A percentile compares a stretch with the other conserved stretches of the same genome.
These are phyloP conservation scores for Thunnus albacares DNA, from an alignment of 2,797 vertebrate species.

Conservation along the genomic window DNA sequence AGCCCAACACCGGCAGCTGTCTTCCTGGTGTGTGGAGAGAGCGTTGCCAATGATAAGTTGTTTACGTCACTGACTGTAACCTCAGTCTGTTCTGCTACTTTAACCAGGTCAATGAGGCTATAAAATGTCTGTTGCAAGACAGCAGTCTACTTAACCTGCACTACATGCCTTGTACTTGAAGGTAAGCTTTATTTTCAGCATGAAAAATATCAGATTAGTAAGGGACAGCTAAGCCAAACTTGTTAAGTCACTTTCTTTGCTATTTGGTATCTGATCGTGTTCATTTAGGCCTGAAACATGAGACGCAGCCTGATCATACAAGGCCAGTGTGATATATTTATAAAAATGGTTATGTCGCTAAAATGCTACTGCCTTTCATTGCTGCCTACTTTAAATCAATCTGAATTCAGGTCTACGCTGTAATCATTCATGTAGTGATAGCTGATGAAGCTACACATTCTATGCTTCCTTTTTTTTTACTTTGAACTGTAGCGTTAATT, in stretches of 20 bases:
- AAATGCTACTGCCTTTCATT: background rate
- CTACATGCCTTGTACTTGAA: conserved; percentile 14
- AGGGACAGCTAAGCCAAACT: background rate
- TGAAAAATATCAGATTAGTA: background rate
- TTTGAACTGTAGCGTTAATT: background rate
- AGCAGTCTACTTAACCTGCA: conserved; percentile 17
- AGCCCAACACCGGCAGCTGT: background rate
- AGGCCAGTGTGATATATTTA: background rate
- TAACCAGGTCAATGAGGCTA: conserved; percentile 48
- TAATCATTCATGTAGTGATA: background rate
- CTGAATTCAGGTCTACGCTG: background rate
- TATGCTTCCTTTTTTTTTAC: background rate
- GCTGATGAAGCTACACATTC: background rate
- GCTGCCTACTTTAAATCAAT: background rate
- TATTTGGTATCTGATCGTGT: background rate
- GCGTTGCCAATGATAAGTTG: conserved; percentile 21
- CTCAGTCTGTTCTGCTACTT: conserved; percentile 38
- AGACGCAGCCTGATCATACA: background rate
- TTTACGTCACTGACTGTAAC: conserved; percentile 33
- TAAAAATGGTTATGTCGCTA: background rate
- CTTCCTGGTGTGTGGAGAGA: background rate
- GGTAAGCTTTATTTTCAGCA: conserved; percentile 45
- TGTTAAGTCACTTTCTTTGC: background rate
- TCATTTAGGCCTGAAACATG: background rate
- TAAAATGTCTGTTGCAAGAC: conserved; percentile 53